A percentile compares a stretch with the other conserved stretches of the same genome.
phyloP scores from a whole-genome alignment of 2,797 vertebrate species.

The Gambelia wislizenii region DNA sequence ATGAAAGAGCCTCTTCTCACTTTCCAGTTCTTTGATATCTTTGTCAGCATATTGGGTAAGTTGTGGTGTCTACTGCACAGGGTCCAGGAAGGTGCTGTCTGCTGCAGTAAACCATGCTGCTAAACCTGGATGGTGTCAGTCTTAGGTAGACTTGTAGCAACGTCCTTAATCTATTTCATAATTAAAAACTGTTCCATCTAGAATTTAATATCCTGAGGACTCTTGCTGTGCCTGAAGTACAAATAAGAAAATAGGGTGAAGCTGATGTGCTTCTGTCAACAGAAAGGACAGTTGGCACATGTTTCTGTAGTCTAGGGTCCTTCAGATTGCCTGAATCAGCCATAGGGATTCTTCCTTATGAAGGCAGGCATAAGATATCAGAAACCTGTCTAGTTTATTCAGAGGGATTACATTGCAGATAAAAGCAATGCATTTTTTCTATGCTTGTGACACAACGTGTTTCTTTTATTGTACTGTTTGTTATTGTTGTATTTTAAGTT shows the following conservation, averaged over 20 bases:
- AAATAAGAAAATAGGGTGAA: neutral
- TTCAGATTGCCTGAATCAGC: neutral
- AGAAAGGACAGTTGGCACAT: neutral
- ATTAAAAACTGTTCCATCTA: neutral
- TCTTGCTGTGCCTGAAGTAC: neutral
- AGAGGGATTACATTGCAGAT: neutral
- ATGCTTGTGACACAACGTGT: neutral
- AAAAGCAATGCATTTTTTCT: neutral
- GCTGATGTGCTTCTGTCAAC: neutral
- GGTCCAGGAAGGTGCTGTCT: neutral
- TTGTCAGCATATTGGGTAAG: conserved; percentile 94
- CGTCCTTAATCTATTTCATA: neutral
- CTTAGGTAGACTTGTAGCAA: neutral
- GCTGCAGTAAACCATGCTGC: neutral
- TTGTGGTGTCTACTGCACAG: conserved; percentile 12
- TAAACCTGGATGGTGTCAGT: neutral
- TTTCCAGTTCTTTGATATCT: conserved; percentile 92
- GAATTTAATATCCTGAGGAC: neutral
- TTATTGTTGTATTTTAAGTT: neutral
- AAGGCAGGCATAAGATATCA: neutral
- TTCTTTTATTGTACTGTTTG: neutral
- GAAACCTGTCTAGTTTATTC: neutral
- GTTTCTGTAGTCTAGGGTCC: no score
- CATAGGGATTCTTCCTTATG: neutral
- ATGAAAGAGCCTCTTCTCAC: conserved; percentile 92